phyloP scores from a whole-genome alignment of 1,140 invertebrate species.

The Drosophila grimshawi region DNA sequence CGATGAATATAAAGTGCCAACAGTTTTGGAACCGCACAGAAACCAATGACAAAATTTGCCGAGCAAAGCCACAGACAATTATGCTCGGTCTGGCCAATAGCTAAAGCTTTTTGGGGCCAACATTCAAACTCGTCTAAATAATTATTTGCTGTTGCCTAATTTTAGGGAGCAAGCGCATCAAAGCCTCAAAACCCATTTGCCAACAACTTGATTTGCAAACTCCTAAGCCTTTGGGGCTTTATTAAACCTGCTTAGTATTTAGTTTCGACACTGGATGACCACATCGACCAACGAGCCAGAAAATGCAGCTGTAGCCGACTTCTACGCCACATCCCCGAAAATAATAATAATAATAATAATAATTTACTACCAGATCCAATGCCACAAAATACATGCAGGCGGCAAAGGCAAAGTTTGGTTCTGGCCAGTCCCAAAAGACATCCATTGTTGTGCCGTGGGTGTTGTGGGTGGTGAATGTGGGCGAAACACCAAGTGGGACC shows the following conservation, averaged over 20 bases:
- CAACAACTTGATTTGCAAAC: constrained; percentile 53
- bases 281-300: constrained; percentile 46
- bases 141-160: constrained; percentile 68
- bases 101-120: background rate
- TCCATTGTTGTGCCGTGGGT: background rate
- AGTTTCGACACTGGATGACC: constrained; percentile 70
- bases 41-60: constrained; percentile 30
- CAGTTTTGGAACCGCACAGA: constrained; percentile 8
- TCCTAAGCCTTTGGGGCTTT: constrained; percentile 18
- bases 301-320: constrained; percentile 56
- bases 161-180: constrained; percentile 35
- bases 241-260: constrained; percentile 69
- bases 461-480: constrained; percentile 26
- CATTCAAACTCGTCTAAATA: constrained; percentile 51
- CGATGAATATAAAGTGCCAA: background rate
- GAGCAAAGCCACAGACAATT: constrained; percentile 53
- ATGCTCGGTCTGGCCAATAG: constrained; percentile 19
- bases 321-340: background rate
- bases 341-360: constrained; percentile 75
- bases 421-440: background rate
- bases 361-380: constrained; percentile 73
- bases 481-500: constrained; percentile 6
- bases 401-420: constrained; percentile 30
- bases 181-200: constrained; percentile 64
- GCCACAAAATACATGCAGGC: constrained; percentile 51